Evolutionary conservation across 2,797 vertebrate genomes (phyloP), one percentile per base, ranked within the genome.

Genomic region (Amniataba percoides): DNA sequence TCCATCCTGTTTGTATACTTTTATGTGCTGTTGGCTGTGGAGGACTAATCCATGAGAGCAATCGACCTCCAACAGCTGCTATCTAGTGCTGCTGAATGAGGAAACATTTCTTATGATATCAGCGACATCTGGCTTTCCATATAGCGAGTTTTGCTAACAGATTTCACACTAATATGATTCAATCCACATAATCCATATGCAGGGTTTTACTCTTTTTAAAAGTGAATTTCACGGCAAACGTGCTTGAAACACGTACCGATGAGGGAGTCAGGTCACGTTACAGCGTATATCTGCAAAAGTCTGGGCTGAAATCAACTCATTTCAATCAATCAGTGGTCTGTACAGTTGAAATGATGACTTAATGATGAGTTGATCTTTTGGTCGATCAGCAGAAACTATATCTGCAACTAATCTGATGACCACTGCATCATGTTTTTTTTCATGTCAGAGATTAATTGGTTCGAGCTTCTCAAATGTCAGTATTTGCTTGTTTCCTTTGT

Each of bases 1-100:
- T 63, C 18, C 46, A 27, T 19, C 21, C 31, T 25, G 16, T 42
- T 18, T 68, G 49, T 46, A 52, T 75, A 65, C 27, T 42, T 34
- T 10, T 25, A 23, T 36, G 59, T 59, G 74, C 14, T 71, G 75
- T 42, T 71, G 49, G 78, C 46, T 59, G 10, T 15, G 12, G 39
- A 55, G 25, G 19, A 66, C 36, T 52, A 25, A 51, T 34, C 2
- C 53, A 14, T 43, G n/a, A 59, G n/a, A 27, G 4, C 21, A 42
- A 7, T 61, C 31, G 48, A n/a, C 15, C 11, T 18, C 15, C 21
- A 7, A 16, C 51, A 65, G 42, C 56, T 2, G 2, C n/a, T 14
- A 53, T 27, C 25, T 27, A 27, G 23, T 27, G n/a, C n/a, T n/a
- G 5, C 48, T 36, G 48, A 45, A 8, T 36, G n/a, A 57, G 5